These are phyloP conservation scores for Myotis lucifugus DNA, from an alignment of 2,113 vertebrate genomes.

Conservation along the genomic window DNA sequence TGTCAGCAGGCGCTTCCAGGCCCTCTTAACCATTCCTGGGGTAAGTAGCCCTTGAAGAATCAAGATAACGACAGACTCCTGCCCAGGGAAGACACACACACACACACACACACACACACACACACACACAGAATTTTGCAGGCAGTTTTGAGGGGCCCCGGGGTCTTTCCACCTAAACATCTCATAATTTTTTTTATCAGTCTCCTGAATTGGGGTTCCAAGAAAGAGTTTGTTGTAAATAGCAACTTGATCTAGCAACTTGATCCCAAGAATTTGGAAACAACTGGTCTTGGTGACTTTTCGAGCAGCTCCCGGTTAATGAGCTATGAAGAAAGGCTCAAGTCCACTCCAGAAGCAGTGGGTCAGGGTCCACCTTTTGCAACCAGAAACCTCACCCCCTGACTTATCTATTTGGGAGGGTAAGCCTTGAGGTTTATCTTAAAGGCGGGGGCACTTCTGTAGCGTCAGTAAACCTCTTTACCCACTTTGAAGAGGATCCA, in stretches of 20 bases:
- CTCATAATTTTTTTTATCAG: background rate
- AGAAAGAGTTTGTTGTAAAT: background rate
- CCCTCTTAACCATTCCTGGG: conserved; percentile 50
- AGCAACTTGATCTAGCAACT: background rate
- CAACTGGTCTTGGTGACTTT: background rate
- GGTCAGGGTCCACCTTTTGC: background rate
- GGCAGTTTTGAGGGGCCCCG: rapidly evolving
- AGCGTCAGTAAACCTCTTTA: background rate
- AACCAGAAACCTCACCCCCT: background rate
- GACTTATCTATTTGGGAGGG: background rate
- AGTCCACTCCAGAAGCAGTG: background rate
- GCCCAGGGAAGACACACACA: background rate
- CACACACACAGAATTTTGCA: rapidly evolving
- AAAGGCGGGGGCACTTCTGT: background rate
- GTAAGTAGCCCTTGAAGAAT: background rate
- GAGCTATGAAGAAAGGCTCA: background rate
- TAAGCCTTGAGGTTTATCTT: background rate
- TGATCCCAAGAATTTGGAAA: background rate
- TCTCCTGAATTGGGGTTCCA: background rate
- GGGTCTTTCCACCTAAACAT: background rate
- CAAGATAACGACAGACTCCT: background rate
- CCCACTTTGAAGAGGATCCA: conserved; percentile 10
- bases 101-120: rapidly evolving
- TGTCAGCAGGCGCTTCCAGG: conserved; percentile 5
- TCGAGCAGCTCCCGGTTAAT: background rate